Base-by-base conservation (phyloP, 2,888 invertebrate genomes). In the Tetanocera ferruginea region DNA sequence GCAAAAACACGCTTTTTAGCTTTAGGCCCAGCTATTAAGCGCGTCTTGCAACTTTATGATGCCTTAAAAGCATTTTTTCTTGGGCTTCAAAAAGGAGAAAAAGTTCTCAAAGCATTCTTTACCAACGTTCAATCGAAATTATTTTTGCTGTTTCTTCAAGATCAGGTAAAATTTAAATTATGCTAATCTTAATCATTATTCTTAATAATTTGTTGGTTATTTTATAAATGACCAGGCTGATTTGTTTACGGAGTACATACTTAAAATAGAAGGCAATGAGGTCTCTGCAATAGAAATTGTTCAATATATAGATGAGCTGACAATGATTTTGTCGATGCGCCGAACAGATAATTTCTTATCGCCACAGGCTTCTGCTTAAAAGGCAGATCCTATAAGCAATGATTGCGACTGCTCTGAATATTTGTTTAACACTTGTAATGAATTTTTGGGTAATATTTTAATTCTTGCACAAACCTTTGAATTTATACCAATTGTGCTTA, bases 1-100 rank as follows among this genome's bases (percentile, higher is more conserved):
- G 73, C 74, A 28, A 80, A 80, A 76, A 77, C 78, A 60, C 49
- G 78, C 64, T 78, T 76, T 67, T 64, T 79, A 43, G 79, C 78
- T 57, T 76, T 79, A 37, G 67, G 55, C 28, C 67, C 77, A 70
- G 77, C 77, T 31, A 64, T 77, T 37, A 76, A 76, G 69, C 70
- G 75, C 34, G 66, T 79, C 51, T 78, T 80, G 34, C 28, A 79
- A 71, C 51, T 76, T 25, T 77, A 66, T 57, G 70, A 79, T 34
- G 34, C 73, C 0, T 52, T 76, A 19, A 66, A 73, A 55, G 34
- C 25, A 49, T 70, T 62, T 43, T 76, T 69, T 60, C 14, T 70
- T 28, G 14, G 51, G 5, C 19, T 75, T 75, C 5, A 64, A 57
- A 75, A 23, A 77, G 55, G 66, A 49, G 55, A 64, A 70, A 64